Percentiles rank a stretch among this genome's conserved stretches.
Conservation (phyloP, 1,140 invertebrate genomes). For the Drosophila yakuba region DNA sequence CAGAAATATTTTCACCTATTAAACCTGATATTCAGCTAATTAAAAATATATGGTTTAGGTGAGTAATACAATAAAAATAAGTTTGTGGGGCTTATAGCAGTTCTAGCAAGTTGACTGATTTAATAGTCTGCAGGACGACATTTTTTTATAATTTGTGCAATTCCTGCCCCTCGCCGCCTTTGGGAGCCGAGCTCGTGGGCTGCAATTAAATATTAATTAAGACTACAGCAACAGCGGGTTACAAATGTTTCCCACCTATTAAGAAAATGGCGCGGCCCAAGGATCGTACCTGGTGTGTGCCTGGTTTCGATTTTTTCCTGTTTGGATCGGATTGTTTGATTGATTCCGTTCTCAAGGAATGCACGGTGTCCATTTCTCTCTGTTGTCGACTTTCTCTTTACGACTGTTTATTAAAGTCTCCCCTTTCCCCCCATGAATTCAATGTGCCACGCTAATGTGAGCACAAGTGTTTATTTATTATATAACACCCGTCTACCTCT, state of each 20-base stretch:
- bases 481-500: slow-evolving; percentile 70
- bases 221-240: slow-evolving; percentile 58
- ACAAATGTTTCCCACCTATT: slow-evolving; percentile 65
- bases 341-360: slow-evolving; percentile 32
- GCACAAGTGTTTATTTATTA: slow-evolving; percentile 83
- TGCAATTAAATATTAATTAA: slow-evolving; percentile 78
- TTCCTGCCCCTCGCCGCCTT: slow-evolving; percentile 24
- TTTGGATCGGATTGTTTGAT: too few species aligned
- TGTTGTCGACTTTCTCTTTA: slow-evolving; percentile 39
- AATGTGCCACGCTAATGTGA: slow-evolving; percentile 67
- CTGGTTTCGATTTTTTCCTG: too few species aligned
- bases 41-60: not conserved
- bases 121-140: not conserved
- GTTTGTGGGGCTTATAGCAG: not conserved
- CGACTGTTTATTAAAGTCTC: slow-evolving; percentile 62
- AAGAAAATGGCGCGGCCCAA: slow-evolving; percentile 35
- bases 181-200: slow-evolving; percentile 58
- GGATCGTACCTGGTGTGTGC: slow-evolving; percentile 28
- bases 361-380: slow-evolving; percentile 52
- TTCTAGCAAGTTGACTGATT: not conserved
- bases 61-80: not conserved
- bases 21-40: too few species aligned
- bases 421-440: slow-evolving; percentile 14
- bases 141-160: slow-evolving; percentile 6
- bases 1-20: not conserved